phyloP scores from a whole-genome alignment of 2,888 invertebrate genomes.

The Hypomecis atomaria region DNA sequence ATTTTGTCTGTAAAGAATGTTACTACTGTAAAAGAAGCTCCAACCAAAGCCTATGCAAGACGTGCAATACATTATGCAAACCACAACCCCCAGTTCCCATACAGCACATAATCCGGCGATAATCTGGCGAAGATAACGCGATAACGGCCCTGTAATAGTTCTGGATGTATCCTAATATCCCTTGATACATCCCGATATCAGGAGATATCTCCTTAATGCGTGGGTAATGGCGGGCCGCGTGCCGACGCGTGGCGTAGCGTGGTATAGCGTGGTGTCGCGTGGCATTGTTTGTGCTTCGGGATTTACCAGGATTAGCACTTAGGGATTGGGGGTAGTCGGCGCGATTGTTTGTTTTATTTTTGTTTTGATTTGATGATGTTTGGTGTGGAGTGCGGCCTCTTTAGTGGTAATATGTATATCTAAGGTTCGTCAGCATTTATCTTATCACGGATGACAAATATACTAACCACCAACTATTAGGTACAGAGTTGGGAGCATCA shows the following conservation, averaged over 20 bases:
- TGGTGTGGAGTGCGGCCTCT: not conserved
- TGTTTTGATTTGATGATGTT: constrained; percentile 20
- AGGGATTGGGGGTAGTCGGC: constrained; percentile 41
- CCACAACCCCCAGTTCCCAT: constrained; percentile 60
- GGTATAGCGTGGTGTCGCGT: constrained; percentile 48
- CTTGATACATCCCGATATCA: constrained; percentile 55
- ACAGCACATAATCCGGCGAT: constrained; percentile 64
- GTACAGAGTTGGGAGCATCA: too few relatives aligned
- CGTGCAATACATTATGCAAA: constrained; percentile 27
- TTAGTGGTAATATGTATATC: not conserved
- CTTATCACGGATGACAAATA: too few relatives aligned
- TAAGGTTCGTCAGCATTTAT: not conserved
- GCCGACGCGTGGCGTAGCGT: constrained; percentile 57
- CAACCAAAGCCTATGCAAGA: constrained; percentile 6
- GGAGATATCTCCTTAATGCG: constrained; percentile 31
- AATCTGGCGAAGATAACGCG: constrained; percentile 69
- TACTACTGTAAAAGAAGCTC: too few relatives aligned
- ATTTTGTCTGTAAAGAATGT: too few relatives aligned
- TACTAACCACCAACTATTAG: too few relatives aligned
- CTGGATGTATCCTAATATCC: constrained; percentile 58
- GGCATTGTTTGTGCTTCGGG: constrained; percentile 63
- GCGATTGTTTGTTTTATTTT: constrained; percentile 21
- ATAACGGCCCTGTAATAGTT: constrained; percentile 75
- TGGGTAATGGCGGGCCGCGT: constrained; percentile 66
- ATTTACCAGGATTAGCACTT: constrained; percentile 79